Evolutionary conservation across 2,113 vertebrate genomes (phyloP).

Genomic region (Neotragus pygmaeus): DNA sequence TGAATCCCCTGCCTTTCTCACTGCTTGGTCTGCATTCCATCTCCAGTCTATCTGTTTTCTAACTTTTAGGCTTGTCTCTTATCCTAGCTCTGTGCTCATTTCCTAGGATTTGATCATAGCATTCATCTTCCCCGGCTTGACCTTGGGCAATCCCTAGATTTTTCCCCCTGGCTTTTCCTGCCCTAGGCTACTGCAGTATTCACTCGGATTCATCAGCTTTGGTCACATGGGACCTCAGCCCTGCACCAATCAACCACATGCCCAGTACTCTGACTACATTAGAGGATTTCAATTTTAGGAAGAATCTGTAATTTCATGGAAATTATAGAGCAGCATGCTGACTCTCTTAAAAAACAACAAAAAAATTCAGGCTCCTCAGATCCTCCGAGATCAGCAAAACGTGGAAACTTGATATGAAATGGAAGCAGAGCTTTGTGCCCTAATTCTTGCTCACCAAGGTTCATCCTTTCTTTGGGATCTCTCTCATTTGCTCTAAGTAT

Average conservation of each 20-base stretch:
- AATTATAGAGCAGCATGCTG: not conserved
- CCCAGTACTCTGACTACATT: not conserved
- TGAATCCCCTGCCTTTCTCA: too few species aligned
- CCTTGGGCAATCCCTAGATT: not conserved
- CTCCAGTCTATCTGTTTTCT: not conserved
- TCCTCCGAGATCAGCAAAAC: not conserved
- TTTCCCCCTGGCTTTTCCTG: not conserved
- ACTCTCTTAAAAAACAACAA: not conserved
- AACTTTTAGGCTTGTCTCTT: not conserved
- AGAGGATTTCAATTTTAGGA: not conserved
- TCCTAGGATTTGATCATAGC: not conserved
- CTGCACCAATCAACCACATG: accelerated
- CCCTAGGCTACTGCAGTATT: not conserved
- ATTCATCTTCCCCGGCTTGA: not conserved
- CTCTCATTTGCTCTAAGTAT: not conserved
- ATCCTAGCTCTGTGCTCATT: not conserved
- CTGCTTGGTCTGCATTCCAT: not conserved
- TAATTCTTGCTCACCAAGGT: not conserved
- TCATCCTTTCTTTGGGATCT: not conserved
- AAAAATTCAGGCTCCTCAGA: not conserved
- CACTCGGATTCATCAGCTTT: not conserved
- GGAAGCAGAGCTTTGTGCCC: not conserved
- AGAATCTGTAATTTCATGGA: not conserved
- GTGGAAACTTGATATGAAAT: not conserved
- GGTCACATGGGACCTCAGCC: not conserved